These are phyloP conservation scores for Phyllotis vaccarum DNA, from an alignment of 2,797 vertebrate genomes.

Conservation along the genomic window DNA sequence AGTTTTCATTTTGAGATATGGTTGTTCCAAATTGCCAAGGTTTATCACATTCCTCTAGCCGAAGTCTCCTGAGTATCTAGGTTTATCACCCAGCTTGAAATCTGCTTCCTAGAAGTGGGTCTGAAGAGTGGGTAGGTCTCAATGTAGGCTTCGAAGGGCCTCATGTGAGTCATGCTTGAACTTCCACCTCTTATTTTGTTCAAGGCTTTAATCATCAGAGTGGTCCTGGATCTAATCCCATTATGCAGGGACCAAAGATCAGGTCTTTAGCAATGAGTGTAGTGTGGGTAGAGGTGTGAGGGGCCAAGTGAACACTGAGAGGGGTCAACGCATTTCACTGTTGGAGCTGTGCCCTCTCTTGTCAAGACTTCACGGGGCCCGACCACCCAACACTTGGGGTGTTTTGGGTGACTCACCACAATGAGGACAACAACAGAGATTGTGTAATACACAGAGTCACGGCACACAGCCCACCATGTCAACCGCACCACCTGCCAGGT, in stretches of 20 bases:
- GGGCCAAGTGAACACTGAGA: accelerated
- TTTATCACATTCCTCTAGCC: neutral
- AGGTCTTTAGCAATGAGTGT: neutral
- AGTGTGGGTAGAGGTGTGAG: neutral
- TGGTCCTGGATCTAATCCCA: too few species aligned
- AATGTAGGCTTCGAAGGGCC: neutral
- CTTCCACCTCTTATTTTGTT: neutral
- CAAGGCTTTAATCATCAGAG: neutral
- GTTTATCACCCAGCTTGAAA: neutral
- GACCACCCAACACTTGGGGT: neutral
- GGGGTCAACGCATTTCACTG: neutral
- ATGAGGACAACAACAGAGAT: conserved; percentile 96
- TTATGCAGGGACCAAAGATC: neutral
- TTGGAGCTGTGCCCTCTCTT: neutral
- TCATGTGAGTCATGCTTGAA: neutral
- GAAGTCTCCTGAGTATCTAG: neutral
- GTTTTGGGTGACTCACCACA: conserved; percentile 90
- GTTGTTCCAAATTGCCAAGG: too few species aligned
- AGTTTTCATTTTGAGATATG: neutral
- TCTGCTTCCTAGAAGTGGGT: neutral
- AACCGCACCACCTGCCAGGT: conserved; percentile 94
- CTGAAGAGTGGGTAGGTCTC: too few species aligned
- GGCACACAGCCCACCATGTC: conserved; percentile 97
- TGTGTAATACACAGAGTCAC: conserved; percentile 97
- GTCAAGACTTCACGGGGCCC: neutral